Evolutionary conservation across 30 jellyfish, hydroid and myxozoan species (phyloP), one percentile per base, ranked within the genome.

Genomic region (Turritopsis dohrnii): DNA sequence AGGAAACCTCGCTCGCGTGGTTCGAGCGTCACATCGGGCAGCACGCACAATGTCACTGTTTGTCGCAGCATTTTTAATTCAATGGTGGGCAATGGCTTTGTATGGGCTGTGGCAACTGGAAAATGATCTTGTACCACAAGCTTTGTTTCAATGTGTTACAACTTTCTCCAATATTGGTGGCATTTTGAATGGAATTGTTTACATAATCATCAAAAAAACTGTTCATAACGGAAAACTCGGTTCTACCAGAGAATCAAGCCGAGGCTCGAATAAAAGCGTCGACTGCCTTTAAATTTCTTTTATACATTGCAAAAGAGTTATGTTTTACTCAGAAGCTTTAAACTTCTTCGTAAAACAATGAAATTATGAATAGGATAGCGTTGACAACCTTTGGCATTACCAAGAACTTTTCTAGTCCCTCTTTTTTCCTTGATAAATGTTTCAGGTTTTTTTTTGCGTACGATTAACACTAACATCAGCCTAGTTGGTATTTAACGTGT

Each of bases 1-100:
- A 60, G 73, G 73, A 60, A 21, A 60, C 19, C 22, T 18, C 21
- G 73, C 73, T 23, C 19, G 21, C 21, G 73, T 60, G 19, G 73
- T 60, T 60, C 73, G 73, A 18, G 19, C 73, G 21, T 60, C n/a
- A n/a, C n/a, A n/a, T n/a, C n/a, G n/a, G n/a, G n/a, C n/a, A n/a
- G n/a, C n/a, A n/a, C n/a, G n/a, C 81, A 19, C 81, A 72, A 72
- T 72, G 81, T 72, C 81, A 0, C 24, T 72, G 28, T 72, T 72
- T 72, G 81, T 72, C 0, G 81, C 81, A 26, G 81, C 81, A 18
- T 72, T 72, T 29, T 19, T 72, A 17, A 72, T 25, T 19, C 81
- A 72, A 72, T 72, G 81, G 81, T 72, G 81, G 81, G 81, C 81
- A n/a, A 72, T n/a, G 28, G 81, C 28, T 72, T 25, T 72, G 81